Conservation (phyloP, 2,113 vertebrate genomes). For the Mesocricetus auratus region DNA sequence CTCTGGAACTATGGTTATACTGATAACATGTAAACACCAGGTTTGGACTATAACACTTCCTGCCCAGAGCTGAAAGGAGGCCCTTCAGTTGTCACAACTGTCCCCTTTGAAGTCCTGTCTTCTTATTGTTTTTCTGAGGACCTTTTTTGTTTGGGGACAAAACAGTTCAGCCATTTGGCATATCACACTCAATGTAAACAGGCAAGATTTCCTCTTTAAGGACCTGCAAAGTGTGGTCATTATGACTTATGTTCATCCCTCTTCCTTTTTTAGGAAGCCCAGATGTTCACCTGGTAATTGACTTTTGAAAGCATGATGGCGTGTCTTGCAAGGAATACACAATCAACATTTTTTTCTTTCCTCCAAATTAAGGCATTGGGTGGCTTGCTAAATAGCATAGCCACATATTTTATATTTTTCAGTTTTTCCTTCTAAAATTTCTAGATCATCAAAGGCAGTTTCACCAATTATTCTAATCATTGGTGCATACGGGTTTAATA, state of each 20-base stretch:
- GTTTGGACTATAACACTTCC: slow-evolving; percentile 95
- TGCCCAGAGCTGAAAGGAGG: slow-evolving; percentile 95
- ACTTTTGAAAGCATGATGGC: slow-evolving; percentile 94
- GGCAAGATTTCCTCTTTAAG: slow-evolving; percentile 95
- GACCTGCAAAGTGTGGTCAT: slow-evolving; percentile 96
- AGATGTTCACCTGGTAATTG: slow-evolving; percentile 96
- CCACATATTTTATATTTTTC: slow-evolving; percentile 94
- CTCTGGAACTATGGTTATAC: slow-evolving; percentile 97
- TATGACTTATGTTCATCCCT: slow-evolving; percentile 94
- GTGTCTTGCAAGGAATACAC: slow-evolving; percentile 96
- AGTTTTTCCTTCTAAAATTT: slow-evolving; percentile 90
- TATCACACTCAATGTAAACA: slow-evolving; percentile 95
- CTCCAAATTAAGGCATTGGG: slow-evolving; percentile 95
- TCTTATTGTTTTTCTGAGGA: slow-evolving; percentile 91
- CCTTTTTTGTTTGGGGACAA: slow-evolving; percentile 95
- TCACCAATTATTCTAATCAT: slow-evolving; percentile 97
- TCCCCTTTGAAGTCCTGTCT: slow-evolving; percentile 93
- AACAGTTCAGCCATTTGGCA: slow-evolving; percentile 95
- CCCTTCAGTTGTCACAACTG: slow-evolving; percentile 94
- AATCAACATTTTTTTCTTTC: slow-evolving; percentile 97
- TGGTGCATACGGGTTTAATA: not conserved
- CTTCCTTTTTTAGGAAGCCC: slow-evolving; percentile 94
- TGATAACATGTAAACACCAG: slow-evolving; percentile 96
- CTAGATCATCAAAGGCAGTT: slow-evolving; percentile 94
- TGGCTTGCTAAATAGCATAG: slow-evolving; percentile 96